phyloP scores from a whole-genome alignment of 1,140 invertebrate species.

The Atta colombica region DNA sequence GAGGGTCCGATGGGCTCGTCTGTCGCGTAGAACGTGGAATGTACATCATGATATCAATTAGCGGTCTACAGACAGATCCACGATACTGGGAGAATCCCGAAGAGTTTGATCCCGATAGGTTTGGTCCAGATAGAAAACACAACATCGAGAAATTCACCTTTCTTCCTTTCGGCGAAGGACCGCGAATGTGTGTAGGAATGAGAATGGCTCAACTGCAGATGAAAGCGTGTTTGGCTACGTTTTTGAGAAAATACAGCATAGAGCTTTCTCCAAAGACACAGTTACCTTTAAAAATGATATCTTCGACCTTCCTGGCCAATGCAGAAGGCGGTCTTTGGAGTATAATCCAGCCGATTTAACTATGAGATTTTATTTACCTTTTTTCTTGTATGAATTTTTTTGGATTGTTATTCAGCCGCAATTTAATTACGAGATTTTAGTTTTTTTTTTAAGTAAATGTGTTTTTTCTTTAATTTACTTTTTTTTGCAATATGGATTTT shows the following conservation, averaged over 20 bases:
- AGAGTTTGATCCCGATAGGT: constrained; percentile 89
- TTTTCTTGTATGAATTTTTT: background rate
- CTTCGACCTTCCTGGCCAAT: background rate
- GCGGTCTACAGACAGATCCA: constrained; percentile 84
- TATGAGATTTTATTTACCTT: background rate
- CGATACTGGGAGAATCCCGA: constrained; percentile 88
- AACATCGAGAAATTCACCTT: constrained; percentile 78
- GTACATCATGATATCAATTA: constrained; percentile 78
- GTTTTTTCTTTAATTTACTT: too few relatives aligned
- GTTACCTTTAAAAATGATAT: background rate
- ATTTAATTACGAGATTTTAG: background rate
- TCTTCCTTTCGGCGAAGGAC: constrained; percentile 89
- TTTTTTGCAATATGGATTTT: too few relatives aligned
- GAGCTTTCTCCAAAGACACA: constrained; percentile 27
- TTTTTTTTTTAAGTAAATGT: too few relatives aligned
- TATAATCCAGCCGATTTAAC: background rate
- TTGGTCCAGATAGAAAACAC: constrained; percentile 83
- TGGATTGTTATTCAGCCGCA: background rate
- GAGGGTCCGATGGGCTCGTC: constrained; percentile 65
- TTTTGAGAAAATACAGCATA: constrained; percentile 21
- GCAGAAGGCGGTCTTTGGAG: constrained; percentile 5
- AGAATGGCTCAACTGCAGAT: constrained; percentile 72
- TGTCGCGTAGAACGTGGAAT: constrained; percentile 74
- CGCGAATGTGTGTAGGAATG: constrained; percentile 88
- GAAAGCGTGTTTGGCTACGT: constrained; percentile 52